phyloP scores from a whole-genome alignment of 2,888 invertebrate species.

The Marasmarcha lunaedactyla region DNA sequence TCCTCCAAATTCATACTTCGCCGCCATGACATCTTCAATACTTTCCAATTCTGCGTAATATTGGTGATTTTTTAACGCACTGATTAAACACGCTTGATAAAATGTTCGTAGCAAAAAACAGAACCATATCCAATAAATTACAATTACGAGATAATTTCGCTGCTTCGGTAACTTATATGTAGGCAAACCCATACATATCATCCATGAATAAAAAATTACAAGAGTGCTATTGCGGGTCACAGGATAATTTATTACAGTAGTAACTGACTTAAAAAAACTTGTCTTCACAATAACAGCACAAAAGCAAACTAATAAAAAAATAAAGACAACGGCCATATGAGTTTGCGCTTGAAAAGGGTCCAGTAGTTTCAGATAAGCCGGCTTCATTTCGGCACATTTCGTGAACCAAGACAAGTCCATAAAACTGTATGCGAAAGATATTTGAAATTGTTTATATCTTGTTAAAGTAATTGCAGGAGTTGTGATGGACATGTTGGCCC shows the following conservation, averaged over 20 bases:
- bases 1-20: conserved; percentile 21
- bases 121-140: conserved; percentile 25
- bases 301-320: neutral
- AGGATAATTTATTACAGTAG: neutral
- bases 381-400: conserved; percentile 10
- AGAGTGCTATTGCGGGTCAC: neutral
- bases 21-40: conserved; percentile 21
- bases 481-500: conserved; percentile 27
- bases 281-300: neutral
- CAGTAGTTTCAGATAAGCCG: conserved; percentile 21
- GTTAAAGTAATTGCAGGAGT: conserved; percentile 22
- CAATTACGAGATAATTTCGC: conserved; percentile 16
- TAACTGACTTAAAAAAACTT: neutral
- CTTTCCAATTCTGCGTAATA: conserved; percentile 14
- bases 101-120: conserved; percentile 25
- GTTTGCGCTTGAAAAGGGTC: conserved; percentile 20
- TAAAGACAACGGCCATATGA: conserved; percentile 12
- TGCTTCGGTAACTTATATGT: conserved; percentile 17
- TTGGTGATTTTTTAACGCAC: conserved; percentile 14
- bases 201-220: conserved; percentile 15
- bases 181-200: conserved; percentile 24
- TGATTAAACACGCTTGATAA: conserved; percentile 25
- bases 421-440: conserved; percentile 20
- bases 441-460: conserved; percentile 20
- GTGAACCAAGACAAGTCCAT: conserved; percentile 23